A percentile compares a stretch with the other conserved stretches of the same genome.
Conservation (phyloP, 2,113 vertebrate species). For the Oncorhynchus masou region DNA sequence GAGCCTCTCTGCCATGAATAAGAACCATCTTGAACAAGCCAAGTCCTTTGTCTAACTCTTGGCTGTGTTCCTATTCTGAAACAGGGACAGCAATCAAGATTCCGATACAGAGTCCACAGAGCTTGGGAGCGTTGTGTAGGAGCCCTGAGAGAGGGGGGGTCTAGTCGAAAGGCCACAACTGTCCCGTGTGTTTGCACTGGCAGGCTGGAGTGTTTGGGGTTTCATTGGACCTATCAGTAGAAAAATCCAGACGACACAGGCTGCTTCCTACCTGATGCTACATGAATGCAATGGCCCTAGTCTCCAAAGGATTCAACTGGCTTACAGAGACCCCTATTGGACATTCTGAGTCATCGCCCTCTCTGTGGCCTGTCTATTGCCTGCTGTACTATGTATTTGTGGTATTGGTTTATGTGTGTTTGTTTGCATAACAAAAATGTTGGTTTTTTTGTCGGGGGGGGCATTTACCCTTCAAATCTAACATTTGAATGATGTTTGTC, state of each 20-base stretch:
- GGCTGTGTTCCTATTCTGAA: constrained; percentile 20
- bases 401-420: constrained; percentile 14
- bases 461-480: not conserved
- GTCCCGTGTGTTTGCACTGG: constrained; percentile 25
- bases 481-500: constrained; percentile 6
- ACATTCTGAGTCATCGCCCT: not conserved
- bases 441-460: not conserved
- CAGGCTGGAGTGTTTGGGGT: not conserved
- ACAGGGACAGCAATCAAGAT: constrained; percentile 54
- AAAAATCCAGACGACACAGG: constrained; percentile 24
- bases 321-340: constrained; percentile 41
- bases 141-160: not conserved
- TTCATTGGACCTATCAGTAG: constrained; percentile 11
- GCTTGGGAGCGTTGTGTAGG: constrained; percentile 46
- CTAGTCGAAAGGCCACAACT: not conserved
- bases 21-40: not conserved
- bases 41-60: constrained; percentile 36
- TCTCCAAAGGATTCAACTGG: not conserved
- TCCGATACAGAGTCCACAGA: constrained; percentile 52
- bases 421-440: constrained; percentile 20
- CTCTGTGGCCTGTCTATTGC: constrained; percentile 28
- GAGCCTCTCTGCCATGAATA: not conserved
- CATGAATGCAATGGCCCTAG: not conserved
- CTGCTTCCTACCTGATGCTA: not conserved
- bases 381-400: constrained; percentile 2